Evolutionary conservation across 2,113 vertebrate genomes (phyloP), one percentile per base, ranked within the genome.

Genomic region (Hylia prasina): DNA sequence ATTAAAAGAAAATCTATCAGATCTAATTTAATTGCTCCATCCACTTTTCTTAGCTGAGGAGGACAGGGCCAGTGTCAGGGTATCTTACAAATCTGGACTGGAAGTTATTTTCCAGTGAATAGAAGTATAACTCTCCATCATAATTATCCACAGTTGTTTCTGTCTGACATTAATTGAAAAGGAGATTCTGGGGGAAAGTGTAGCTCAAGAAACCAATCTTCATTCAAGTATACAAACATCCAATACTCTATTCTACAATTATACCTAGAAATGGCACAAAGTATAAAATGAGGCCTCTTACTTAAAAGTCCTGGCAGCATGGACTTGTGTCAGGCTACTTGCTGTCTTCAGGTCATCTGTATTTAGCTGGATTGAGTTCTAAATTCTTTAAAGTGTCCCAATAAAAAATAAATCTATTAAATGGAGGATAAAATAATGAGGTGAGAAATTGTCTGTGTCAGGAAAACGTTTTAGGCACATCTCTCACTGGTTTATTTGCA

Each of bases 401-500:
- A 92, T 89, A 77, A 86, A 45, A 82, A 56, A 13, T 11, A 64
- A 79, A 64, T 45, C 37, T 68, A 45, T 86, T 90, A 72, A 88
- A 85, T 81, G 76, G 63, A 76, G 72, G 87, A 82, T 57, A n/a
- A 92, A 87, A 73, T 81, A 93, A 63, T 27, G 48, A 87, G 61
- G 81, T 30, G 83, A 95, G 92, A 97, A 87, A 81, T 92, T 7
- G 5, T 40, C 96, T 83, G 90, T 86, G 60, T 83, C 91, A 5
- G 8, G 65, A 72, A 93, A 94, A 42, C 1, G 5, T 66, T 83
- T 64, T 33, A 25, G 73, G 79, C 82, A 92, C 92, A 58, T 94
- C 87, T 87, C 96, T 77, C 73, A 42, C 84, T 91, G 96, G 95
- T 97, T 97, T 97, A 95, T 96, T 97, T 97, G 94, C 81, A 76